Base-by-base conservation (phyloP, 1,140 invertebrate species). In the Laupala kohalensis region DNA sequence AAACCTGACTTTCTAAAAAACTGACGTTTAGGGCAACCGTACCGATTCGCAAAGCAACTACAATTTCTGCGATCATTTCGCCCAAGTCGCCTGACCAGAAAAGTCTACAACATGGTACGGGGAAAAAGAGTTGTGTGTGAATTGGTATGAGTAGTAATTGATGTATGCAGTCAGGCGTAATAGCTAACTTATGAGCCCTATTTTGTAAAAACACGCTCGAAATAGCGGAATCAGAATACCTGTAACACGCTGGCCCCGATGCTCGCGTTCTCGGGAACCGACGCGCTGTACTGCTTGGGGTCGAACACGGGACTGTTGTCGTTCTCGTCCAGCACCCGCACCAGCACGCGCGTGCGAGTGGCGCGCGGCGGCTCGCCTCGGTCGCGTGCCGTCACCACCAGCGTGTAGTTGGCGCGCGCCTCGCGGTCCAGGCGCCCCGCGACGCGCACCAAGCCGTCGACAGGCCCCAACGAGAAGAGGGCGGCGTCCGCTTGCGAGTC, bases 301-400 rank as follows among this genome's bases (percentile, higher is more conserved):
- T 93, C 89, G 81, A 98, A 98, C 6, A 92, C 85, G 0, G 96
- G 96, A 73, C 89, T 90, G 79, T 98, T 97, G 80, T 98, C 96
- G 80, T 98, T 98, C 78, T 94, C 92, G 79, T 98, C 96, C 26
- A 93, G 81, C 29, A 98, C 87, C 68, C 85, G 83, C 6, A 98
- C 87, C 9, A 84, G 81, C 25, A 98, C 83, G 66, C 86, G 85
- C 5, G 87, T 86, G 64, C 86, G 86, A 1, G 90, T 89, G 0
- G 87, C 86, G 76, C 89, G 86, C 1, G 92, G 84, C 0, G 94
- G 94, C 72, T 93, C 90, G 4, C 96, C 96, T 29, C 93, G 86
- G 82, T 98, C 96, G 75, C 88, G 89, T 0, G 94, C 96, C 6
- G 87, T 91, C 4, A 98, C 85, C 71, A 85, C 83, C 19, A 98